phyloP scores from a whole-genome alignment of 2,113 vertebrate species.

The Rhabdornis inornatus region DNA sequence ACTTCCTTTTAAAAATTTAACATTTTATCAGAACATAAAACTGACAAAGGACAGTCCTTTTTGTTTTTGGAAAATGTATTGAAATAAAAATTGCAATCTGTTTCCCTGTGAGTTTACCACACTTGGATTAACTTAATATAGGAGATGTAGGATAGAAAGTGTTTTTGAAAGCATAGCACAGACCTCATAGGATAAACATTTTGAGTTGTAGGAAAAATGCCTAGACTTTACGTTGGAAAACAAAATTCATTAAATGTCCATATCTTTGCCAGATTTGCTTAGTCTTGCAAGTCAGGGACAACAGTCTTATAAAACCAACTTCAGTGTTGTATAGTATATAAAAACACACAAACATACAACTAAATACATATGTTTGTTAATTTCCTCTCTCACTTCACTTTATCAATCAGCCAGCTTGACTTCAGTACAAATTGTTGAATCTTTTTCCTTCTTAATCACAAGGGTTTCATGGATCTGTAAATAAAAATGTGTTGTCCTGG shows the following conservation, averaged over 20 bases:
- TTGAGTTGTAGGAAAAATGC: background rate
- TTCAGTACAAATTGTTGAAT: background rate
- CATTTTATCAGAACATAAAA: background rate
- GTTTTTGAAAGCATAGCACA: background rate
- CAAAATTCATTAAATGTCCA: background rate
- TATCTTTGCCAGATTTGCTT: background rate
- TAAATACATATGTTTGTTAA: background rate
- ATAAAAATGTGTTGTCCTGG: constrained; percentile 14
- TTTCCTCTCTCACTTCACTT: background rate
- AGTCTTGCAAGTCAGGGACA: background rate
- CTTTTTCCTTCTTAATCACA: background rate
- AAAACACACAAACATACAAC: background rate
- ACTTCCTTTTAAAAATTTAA: background rate
- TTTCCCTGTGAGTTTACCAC: background rate
- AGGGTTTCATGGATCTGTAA: background rate
- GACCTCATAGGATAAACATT: background rate
- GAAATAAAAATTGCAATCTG: background rate
- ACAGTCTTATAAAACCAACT: background rate
- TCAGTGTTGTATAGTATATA: background rate
- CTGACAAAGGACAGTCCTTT: background rate
- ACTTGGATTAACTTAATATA: background rate
- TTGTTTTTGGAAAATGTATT: background rate
- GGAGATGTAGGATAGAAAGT: background rate
- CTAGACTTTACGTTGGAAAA: constrained; percentile 2
- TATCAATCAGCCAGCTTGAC: background rate